These are phyloP conservation scores for Bellardia pandia DNA, from an alignment of 2,888 invertebrate species.

Conservation along the genomic window DNA sequence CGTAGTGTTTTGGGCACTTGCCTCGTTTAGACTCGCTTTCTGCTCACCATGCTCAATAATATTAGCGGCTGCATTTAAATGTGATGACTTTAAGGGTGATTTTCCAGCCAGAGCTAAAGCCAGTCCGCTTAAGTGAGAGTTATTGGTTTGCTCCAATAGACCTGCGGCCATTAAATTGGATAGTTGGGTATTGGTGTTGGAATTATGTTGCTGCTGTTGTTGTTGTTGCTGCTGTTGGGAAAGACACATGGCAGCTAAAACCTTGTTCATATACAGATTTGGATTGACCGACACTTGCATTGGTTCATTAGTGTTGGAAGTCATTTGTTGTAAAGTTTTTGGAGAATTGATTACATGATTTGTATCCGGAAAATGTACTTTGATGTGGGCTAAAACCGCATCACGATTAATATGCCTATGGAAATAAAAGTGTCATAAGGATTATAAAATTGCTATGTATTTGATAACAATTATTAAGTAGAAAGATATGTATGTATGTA, in stretches of 20 bases:
- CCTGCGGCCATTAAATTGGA: conserved; percentile 79
- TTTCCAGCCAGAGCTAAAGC: conserved; percentile 80
- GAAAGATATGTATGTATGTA: no score
- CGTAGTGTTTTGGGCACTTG: conserved; percentile 84
- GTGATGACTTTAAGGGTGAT: conserved; percentile 76
- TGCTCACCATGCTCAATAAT: conserved; percentile 84
- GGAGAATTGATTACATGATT: conserved; percentile 74
- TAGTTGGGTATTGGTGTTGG: conserved; percentile 76
- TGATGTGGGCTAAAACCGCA: conserved; percentile 88
- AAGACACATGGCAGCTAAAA: conserved; percentile 83
- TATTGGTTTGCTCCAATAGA: conserved; percentile 80
- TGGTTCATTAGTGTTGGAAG: conserved; percentile 74
- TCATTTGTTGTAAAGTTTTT: conserved; percentile 62
- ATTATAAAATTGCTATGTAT: not conserved
- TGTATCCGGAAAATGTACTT: conserved; percentile 86
- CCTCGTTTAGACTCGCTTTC: conserved; percentile 85
- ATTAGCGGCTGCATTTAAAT: conserved; percentile 79
- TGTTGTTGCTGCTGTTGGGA: conserved; percentile 78
- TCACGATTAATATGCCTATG: conserved; percentile 87
- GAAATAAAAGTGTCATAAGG: not conserved
- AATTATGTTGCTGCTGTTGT: conserved; percentile 66
- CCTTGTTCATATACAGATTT: conserved; percentile 82
- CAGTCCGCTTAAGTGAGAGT: conserved; percentile 79
- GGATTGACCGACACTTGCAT: conserved; percentile 81
- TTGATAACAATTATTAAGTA: no score